Percentiles rank a stretch among this genome's conserved stretches.
Conservation (phyloP, 2,113 vertebrate species). For the Leucosticte australis region DNA sequence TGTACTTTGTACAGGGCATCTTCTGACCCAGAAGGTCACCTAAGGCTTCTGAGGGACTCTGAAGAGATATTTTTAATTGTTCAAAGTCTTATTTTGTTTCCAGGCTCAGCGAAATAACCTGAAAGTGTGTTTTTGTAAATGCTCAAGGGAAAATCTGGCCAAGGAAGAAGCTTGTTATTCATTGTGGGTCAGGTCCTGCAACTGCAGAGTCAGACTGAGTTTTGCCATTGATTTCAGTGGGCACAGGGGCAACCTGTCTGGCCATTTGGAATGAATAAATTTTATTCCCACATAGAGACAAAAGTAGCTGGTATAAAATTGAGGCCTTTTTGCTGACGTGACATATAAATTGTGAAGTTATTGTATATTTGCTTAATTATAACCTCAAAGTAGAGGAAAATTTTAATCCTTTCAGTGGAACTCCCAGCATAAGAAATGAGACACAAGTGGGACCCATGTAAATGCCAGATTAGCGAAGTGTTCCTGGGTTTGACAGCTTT, state of each 20-base stretch:
- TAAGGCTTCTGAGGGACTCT: neutral
- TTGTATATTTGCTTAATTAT: neutral
- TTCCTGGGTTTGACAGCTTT: neutral
- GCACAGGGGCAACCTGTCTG: neutral
- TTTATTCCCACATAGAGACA: neutral
- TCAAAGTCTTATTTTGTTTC: constrained; percentile 28
- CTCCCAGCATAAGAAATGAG: neutral
- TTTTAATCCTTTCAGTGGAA: neutral
- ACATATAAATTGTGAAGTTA: neutral
- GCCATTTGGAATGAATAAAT: neutral
- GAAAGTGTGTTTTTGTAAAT: constrained; percentile 24
- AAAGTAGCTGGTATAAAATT: neutral
- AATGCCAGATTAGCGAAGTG: neutral
- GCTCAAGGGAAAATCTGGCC: neutral
- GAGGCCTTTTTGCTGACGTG: neutral
- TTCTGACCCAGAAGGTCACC: constrained; percentile 36
- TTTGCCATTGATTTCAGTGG: neutral
- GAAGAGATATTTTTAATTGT: constrained; percentile 33
- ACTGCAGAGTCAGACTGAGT: neutral
- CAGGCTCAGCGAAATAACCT: neutral
- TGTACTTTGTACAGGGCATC: constrained; percentile 27
- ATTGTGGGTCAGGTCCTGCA: neutral
- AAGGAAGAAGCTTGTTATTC: neutral
- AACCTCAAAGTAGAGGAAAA: neutral
- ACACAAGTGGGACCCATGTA: neutral